A percentile compares a stretch with the other conserved stretches of the same genome.
phyloP scores from a whole-genome alignment of 2,888 invertebrate genomes.

The Cabera pusaria region DNA sequence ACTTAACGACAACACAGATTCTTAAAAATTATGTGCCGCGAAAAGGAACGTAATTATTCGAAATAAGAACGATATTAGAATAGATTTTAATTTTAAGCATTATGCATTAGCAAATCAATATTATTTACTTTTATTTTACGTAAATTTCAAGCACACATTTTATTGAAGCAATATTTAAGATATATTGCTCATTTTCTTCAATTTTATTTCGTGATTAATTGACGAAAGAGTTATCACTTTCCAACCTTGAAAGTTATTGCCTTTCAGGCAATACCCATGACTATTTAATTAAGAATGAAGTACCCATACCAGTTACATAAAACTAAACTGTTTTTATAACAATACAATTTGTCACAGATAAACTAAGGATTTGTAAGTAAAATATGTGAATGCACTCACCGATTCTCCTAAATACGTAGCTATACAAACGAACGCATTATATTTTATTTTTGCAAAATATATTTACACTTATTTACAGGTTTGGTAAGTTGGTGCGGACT shows the following conservation, averaged over 20 bases:
- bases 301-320: conserved; percentile 17
- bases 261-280: conserved; percentile 3
- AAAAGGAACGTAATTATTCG: too few species aligned
- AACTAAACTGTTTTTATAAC: conserved; percentile 5
- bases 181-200: too few species aligned
- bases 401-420: conserved; percentile 7
- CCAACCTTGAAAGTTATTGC: conserved; percentile 12
- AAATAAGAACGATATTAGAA: too few species aligned
- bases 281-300: conserved; percentile 15
- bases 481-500: conserved; percentile 56
- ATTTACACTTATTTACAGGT: conserved; percentile 61
- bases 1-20: too few species aligned
- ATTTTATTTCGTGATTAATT: too few species aligned
- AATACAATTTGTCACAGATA: not conserved
- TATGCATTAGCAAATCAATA: too few species aligned
- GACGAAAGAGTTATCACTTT: too few species aligned
- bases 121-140: too few species aligned
- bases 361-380: not conserved
- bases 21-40: too few species aligned
- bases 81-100: not conserved
- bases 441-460: conserved; percentile 49
- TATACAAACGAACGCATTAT: conserved; percentile 22
- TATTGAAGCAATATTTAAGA: too few species aligned
- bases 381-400: conserved; percentile 7
- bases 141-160: too few species aligned